Percentiles rank a stretch among this genome's conserved stretches.
These are phyloP conservation scores for Acleris cristana DNA, from an alignment of 2,888 invertebrate genomes.

Conservation along the genomic window DNA sequence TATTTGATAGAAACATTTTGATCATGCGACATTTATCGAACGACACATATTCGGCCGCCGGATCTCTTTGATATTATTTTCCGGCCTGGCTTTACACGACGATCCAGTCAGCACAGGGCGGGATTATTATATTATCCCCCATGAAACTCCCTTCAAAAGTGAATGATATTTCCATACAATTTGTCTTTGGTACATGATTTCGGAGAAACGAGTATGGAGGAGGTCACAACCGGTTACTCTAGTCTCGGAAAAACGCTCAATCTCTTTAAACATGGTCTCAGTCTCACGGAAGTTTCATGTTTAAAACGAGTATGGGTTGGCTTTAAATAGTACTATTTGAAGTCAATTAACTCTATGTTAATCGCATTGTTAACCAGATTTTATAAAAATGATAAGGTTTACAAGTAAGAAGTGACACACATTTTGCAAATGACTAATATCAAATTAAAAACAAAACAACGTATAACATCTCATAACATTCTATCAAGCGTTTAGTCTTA, in stretches of 20 bases:
- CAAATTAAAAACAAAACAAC: too few species aligned
- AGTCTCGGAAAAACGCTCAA: too few species aligned
- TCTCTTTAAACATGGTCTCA: too few species aligned
- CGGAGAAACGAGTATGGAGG: conserved; percentile 10
- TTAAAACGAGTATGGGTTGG: conserved; percentile 3
- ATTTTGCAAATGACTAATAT: too few species aligned
- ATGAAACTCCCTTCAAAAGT: conserved; percentile 47
- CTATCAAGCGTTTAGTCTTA: too few species aligned
- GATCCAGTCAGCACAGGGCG: conserved; percentile 45
- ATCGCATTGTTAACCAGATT: too few species aligned
- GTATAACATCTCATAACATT: too few species aligned
- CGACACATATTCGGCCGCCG: not conserved
- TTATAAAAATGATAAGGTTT: too few species aligned
- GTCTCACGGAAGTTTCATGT: too few species aligned
- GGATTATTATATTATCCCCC: conserved; percentile 58
- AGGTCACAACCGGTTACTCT: too few species aligned
- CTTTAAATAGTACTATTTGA: not conserved
- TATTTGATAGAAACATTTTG: too few species aligned
- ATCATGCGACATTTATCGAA: conserved; percentile 14
- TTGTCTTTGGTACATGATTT: not conserved
- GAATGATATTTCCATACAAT: conserved; percentile 22
- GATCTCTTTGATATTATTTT: conserved; percentile 53
- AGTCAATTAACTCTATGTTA: not conserved
- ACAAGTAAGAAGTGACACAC: too few species aligned
- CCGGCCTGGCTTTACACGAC: conserved; percentile 49